Evolutionary conservation across 2,113 vertebrate genomes (phyloP), one percentile per base, ranked within the genome.

Genomic region (Lathamus discolor): DNA sequence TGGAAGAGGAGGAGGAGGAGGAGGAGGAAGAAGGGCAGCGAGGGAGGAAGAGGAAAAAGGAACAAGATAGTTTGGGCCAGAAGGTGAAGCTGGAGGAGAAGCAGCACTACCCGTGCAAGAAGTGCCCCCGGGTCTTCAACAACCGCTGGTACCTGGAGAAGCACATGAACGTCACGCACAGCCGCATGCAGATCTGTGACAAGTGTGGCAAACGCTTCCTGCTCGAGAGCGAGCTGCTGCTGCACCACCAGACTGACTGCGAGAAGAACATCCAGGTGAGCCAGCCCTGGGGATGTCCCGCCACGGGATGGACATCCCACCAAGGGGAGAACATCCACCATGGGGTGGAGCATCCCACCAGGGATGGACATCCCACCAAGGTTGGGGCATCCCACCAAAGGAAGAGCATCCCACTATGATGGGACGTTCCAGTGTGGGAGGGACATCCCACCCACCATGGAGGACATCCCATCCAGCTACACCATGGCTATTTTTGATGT

Each of bases 61-160:
- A 98, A 4, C 79, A 96, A 2, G 99, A 99, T 0, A 97, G 98
- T 54, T 96, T 98, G 64, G 98, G 98, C 39, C 98, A 99, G 96
- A 99, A 99, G 95, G 99, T 99, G 75, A 98, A 99, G 95, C 98
- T 99, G 90, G 99, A 99, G 95, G 99, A 99, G 96, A 99, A 99
- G 94, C 99, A 99, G 81, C 98, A 99, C 81, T 99, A 99, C 70
- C 98, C 98, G 0, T 99, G 99, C 95, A 99, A 99, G 97, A 99
- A 99, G 86, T 99, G 99, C 51, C 99, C 99, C 0, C 98, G 99
- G 4, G 97, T 99, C 62, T 99, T 99, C 97, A 99, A 99, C 98
- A 99, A 99, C 97, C 99, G 99, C 96, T 99, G 99, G 99, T 99
- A 99, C 97, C 97, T 99, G 98, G 99, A 99, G 89, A 99, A 99